A percentile compares a stretch with the other conserved stretches of the same genome.
These are phyloP conservation scores for Drymonia ruficornis DNA, from an alignment of 2,888 invertebrate species.

Conservation along the genomic window DNA sequence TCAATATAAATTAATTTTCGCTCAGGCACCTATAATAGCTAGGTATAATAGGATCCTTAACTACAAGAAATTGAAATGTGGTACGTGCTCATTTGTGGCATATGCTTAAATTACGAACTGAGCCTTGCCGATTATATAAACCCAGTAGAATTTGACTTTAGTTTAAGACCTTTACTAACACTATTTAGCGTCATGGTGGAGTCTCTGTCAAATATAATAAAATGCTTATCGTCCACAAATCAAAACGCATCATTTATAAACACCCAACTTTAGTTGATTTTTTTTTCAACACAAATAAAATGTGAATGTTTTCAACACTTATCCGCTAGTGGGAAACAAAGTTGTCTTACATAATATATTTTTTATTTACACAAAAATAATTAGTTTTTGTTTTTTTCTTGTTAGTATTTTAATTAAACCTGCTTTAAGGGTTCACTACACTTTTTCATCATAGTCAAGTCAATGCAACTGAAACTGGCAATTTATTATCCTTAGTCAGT, in stretches of 20 bases:
- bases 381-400: constrained; percentile 26
- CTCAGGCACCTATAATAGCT: constrained; percentile 61
- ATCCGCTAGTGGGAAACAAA: constrained; percentile 58
- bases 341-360: constrained; percentile 54
- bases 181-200: too few species aligned
- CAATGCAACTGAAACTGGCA: not conserved
- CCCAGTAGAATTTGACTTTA: not conserved
- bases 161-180: too few species aligned
- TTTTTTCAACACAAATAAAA: constrained; percentile 67
- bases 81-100: constrained; percentile 35
- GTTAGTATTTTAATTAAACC: constrained; percentile 22
- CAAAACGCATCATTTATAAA: constrained; percentile 28
- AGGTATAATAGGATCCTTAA: constrained; percentile 35
- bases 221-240: constrained; percentile 28
- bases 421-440: constrained; percentile 19
- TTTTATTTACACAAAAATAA: constrained; percentile 59
- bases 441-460: not conserved
- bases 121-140: not conserved
- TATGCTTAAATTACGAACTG: constrained; percentile 9
- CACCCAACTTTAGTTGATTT: constrained; percentile 19
- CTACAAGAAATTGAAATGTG: constrained; percentile 27
- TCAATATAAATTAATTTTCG: constrained; percentile 49
- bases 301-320: constrained; percentile 73
- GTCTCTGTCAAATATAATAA: not conserved
- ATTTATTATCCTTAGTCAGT: not conserved